Evolutionary conservation across 2,888 invertebrate genomes (phyloP).

Genomic region (Ormyrus nitidulus): DNA sequence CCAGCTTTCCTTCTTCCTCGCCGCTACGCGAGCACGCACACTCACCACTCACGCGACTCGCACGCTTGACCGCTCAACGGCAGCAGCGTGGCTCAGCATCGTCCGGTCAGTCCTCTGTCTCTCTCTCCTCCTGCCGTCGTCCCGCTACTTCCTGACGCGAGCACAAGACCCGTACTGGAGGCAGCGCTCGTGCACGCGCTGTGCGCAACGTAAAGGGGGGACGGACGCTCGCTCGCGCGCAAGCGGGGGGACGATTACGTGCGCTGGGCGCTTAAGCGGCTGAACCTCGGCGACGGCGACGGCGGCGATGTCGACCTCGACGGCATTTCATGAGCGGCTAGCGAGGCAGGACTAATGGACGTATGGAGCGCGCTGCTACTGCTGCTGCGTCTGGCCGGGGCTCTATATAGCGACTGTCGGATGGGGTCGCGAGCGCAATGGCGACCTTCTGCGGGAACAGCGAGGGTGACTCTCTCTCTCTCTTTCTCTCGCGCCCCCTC

Average conservation of each 20-base stretch:
- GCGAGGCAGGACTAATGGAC: not conserved
- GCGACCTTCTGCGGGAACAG: conserved; percentile 36
- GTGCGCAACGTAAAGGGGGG: not conserved
- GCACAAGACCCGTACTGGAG: too few species aligned
- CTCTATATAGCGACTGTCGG: conserved; percentile 47
- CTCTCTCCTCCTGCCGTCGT: conserved; percentile 5
- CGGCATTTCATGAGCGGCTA: conserved; percentile 28
- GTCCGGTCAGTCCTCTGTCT: not conserved
- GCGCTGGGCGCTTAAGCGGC: not conserved
- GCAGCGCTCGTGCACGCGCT: not conserved
- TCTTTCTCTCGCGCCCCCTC: not conserved
- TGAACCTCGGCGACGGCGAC: conserved; percentile 15
- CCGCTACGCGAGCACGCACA: conserved; percentile 22
- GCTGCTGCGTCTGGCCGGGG: conserved; percentile 33
- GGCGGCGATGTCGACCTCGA: conserved; percentile 8
- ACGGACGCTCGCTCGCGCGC: not conserved
- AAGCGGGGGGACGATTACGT: not conserved
- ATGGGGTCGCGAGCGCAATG: conserved; percentile 32
- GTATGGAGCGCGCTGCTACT: not conserved
- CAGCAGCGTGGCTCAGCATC: conserved; percentile 45
- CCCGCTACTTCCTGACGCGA: not conserved
- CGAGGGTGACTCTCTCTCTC: not conserved
- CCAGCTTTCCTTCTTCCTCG: conserved; percentile 61
- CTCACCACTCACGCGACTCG: too few species aligned
- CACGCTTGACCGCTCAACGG: not conserved